phyloP scores from a whole-genome alignment of 2,113 vertebrate species.

The Vulpes lagopus region DNA sequence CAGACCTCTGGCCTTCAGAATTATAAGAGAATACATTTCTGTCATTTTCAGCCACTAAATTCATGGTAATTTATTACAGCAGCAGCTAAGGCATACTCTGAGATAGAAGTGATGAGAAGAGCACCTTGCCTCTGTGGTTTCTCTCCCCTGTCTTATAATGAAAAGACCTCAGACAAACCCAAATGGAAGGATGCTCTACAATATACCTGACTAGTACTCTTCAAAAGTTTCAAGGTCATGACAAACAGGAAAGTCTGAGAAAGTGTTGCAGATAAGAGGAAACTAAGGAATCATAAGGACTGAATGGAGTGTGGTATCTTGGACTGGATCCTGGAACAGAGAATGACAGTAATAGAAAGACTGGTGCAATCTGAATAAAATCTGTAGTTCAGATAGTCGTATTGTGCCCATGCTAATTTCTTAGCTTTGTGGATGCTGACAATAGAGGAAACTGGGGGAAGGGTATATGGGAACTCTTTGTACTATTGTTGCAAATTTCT shows the following conservation, averaged over 20 bases:
- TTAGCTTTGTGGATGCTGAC: slow-evolving; percentile 17
- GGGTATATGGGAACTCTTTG: not conserved
- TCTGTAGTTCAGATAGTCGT: not conserved
- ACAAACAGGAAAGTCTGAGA: not conserved
- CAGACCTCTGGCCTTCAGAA: not conserved
- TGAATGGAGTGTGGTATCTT: not conserved
- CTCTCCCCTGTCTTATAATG: not conserved
- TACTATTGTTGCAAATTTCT: not conserved
- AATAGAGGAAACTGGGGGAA: not conserved
- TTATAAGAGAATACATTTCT: slow-evolving; percentile 37
- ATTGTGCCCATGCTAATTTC: not conserved
- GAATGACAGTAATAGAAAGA: slow-evolving; percentile 9
- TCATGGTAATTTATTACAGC: not conserved
- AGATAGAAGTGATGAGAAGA: not conserved
- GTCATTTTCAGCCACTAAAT: not conserved
- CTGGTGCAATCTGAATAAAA: slow-evolving; percentile 7
- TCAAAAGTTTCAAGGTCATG: not conserved
- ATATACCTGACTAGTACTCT: not conserved
- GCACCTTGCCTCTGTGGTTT: not conserved
- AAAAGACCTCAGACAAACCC: not conserved
- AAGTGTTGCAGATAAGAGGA: not conserved
- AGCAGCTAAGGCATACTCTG: not conserved
- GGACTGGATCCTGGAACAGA: not conserved
- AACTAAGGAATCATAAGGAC: not conserved
- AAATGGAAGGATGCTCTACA: not conserved